Base-by-base conservation (phyloP, 2,888 invertebrate species). In the Drosophila rellima region DNA sequence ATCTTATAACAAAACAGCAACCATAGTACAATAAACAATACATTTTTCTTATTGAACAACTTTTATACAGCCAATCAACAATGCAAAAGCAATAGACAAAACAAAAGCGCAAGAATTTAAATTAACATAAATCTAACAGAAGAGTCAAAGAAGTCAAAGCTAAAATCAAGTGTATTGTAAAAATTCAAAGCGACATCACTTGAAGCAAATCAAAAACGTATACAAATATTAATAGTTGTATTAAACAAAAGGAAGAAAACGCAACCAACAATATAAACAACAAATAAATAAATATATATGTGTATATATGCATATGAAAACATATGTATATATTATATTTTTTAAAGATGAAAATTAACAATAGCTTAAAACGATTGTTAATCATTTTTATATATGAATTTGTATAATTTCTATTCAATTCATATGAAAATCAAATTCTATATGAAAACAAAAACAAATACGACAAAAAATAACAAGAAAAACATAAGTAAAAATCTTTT, bases 21-120 rank as follows among this genome's bases (percentile, higher is more conserved):
- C 85, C 80, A 88, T 80, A 90, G 90, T 85, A 90, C 88, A 89
- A 89, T 89, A 89, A 83, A 81, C 68, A 73, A 74, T 64, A 77
- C 65, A 66, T 76, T 83, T 86, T 88, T 86, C 87, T 87, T 75
- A 86, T 79, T 79, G 74, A 84, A 52, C 73, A 74, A 80, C 74
- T 83, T 82, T 88, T 81, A 85, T 85, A 80, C 80, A 80, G 68
- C 70, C 78, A 77, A 79, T 73, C 74, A 80, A 79, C 74, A 83
- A 77, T 35, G 23, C 69, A 79, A 73, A 73, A 78, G 66, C 80
- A 84, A 78, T 74, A 75, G 80, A 85, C 81, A 82, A 76, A 18
- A 54, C 71, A 74, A 75, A 68, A 70, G 40, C 65, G 61, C 51
- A 66, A 62, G 48, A 56, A 64, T 65, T 61, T 56, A 68, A 65